Evolutionary conservation across 2,113 vertebrate genomes (phyloP).

Genomic region (Terrapene triunguis): DNA sequence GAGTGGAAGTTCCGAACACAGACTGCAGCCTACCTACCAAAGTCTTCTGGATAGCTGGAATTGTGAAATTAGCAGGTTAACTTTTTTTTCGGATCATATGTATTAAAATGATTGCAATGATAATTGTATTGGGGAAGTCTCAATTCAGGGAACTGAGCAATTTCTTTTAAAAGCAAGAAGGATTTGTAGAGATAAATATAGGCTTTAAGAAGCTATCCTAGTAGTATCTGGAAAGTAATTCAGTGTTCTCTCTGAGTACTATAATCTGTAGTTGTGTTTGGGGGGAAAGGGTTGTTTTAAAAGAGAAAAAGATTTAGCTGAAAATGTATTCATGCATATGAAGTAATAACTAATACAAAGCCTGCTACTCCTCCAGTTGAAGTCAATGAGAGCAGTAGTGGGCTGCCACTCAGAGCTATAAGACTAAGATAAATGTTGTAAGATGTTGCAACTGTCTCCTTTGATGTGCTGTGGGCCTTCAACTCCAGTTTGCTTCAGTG

Average conservation of each 20-base stretch:
- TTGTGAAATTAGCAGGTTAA: constrained; percentile 94
- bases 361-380: neutral
- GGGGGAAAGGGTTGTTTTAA: neutral
- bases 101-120: neutral
- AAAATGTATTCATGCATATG: neutral
- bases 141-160: neutral
- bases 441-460: neutral
- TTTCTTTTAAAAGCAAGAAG: neutral
- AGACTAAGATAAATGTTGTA: rapidly evolving
- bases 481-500: neutral
- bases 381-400: neutral
- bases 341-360: neutral
- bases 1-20: constrained; percentile 94
- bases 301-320: neutral
- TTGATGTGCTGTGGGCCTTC: rapidly evolving
- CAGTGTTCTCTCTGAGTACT: neutral
- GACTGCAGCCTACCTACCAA: constrained; percentile 93
- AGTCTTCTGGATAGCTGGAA: constrained; percentile 97
- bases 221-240: neutral
- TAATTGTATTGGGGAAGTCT: neutral
- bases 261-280: neutral
- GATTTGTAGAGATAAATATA: neutral
- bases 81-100: neutral
- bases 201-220: neutral
- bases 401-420: neutral